Percentiles rank a stretch among this genome's conserved stretches.
Evolutionary conservation across 2,113 vertebrate species (phyloP).

Genomic region (Oreochromis tanganicae): DNA sequence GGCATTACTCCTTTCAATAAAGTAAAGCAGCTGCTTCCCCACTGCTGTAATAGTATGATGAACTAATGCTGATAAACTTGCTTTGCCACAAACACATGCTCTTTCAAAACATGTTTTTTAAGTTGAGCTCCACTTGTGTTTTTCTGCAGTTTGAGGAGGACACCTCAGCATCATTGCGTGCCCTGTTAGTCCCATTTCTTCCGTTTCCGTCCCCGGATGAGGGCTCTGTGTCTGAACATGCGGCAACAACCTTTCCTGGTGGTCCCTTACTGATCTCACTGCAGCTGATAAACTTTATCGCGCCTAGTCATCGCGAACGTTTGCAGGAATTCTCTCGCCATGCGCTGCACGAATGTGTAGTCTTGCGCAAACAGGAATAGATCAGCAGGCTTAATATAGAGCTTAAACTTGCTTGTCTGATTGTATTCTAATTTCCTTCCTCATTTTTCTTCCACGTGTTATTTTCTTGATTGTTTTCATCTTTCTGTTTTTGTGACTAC

Average conservation of each 20-base stretch:
- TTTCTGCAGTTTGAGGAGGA: background rate
- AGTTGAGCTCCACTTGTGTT: background rate
- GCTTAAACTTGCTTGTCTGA: background rate
- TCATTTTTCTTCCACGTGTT: fast-evolving
- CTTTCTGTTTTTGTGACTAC: background rate
- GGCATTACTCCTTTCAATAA: background rate
- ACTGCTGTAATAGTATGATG: background rate
- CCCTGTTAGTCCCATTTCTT: background rate
- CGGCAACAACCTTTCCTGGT: constrained; percentile 59
- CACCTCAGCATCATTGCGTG: background rate
- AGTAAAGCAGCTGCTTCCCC: background rate
- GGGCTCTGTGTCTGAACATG: constrained; percentile 61
- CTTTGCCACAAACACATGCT: background rate
- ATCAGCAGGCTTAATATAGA: background rate
- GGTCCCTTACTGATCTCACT: constrained; percentile 71
- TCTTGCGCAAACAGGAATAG: background rate
- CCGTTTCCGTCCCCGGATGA: constrained; percentile 33
- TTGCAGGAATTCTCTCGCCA: constrained; percentile 18
- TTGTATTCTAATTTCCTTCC: background rate
- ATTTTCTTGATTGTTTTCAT: background rate
- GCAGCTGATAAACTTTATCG: constrained; percentile 72
- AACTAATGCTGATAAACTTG: background rate
- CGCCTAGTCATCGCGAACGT: constrained; percentile 46
- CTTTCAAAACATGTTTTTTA: background rate
- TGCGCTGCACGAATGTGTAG: background rate